phyloP scores from a whole-genome alignment of 2,113 vertebrate genomes.

The Fukomys damarensis region DNA sequence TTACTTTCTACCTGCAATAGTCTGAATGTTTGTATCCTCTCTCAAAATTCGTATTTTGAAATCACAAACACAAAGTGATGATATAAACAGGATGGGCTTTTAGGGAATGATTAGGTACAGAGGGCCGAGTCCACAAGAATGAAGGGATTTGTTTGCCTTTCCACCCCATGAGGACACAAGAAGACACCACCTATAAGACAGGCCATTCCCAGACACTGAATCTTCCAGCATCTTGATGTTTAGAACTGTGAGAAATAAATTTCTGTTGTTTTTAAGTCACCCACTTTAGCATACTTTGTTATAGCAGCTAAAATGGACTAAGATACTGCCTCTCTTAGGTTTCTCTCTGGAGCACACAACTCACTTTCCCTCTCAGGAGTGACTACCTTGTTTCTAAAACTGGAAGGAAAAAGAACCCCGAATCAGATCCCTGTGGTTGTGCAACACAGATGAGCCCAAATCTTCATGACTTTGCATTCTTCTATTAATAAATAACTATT shows the following conservation, averaged over 20 bases:
- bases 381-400: neutral
- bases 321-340: neutral
- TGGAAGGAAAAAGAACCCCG: neutral
- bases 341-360: neutral
- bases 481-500: neutral
- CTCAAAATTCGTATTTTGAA: neutral
- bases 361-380: neutral
- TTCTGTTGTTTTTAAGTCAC: too few species aligned
- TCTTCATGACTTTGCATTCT: conserved; percentile 16
- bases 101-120: too few species aligned
- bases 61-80: too few species aligned
- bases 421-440: neutral
- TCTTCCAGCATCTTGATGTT: neutral
- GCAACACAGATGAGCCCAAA: neutral
- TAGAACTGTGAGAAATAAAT: neutral
- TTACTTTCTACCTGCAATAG: too few species aligned
- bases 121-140: neutral
- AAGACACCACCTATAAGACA: too few species aligned
- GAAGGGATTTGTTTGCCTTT: neutral
- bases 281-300: neutral
- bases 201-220: neutral
- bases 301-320: neutral
- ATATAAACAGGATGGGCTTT: too few species aligned
- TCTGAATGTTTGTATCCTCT: neutral
- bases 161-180: neutral